A percentile compares a stretch with the other conserved stretches of the same genome.
phyloP scores from a whole-genome alignment of 2,797 vertebrate species.

The Tadarida brasiliensis region DNA sequence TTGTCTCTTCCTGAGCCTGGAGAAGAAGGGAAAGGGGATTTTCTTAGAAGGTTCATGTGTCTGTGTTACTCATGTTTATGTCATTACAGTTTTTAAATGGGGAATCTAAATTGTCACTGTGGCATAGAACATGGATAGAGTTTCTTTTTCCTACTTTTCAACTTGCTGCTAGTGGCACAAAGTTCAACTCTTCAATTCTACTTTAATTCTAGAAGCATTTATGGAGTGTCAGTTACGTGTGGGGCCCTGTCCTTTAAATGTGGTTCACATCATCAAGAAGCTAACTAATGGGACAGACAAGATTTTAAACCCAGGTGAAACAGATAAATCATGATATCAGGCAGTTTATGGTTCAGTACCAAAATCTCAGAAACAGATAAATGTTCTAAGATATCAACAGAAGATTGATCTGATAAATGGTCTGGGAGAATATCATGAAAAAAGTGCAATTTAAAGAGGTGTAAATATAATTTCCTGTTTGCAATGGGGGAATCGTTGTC shows the following conservation, averaged over 20 bases:
- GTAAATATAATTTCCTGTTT: conserved; percentile 37
- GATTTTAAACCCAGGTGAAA: not conserved
- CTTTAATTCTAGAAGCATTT: conserved; percentile 17
- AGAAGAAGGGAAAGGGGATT: conserved; percentile 19
- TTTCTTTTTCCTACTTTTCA: not conserved
- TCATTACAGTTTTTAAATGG: not conserved
- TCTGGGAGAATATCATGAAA: not conserved
- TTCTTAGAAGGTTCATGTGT: conserved; percentile 63
- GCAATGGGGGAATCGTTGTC: not conserved
- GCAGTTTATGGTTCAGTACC: not conserved
- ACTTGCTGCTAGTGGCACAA: not conserved
- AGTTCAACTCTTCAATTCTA: not conserved
- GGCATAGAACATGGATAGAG: not conserved
- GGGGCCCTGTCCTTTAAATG: not conserved
- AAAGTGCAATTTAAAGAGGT: not conserved
- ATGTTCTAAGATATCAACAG: not conserved
- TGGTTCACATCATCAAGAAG: not conserved
- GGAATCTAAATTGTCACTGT: conserved; percentile 1
- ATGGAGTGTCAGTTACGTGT: not conserved
- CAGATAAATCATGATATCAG: not conserved
- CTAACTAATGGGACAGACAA: not conserved
- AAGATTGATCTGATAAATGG: not conserved
- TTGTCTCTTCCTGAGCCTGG: conserved; percentile 41
- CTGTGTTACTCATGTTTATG: not conserved
- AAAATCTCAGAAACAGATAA: not conserved